Percentiles rank a stretch among this genome's conserved stretches.
Conservation (phyloP, 2,113 vertebrate genomes). For the Theropithecus gelada region DNA sequence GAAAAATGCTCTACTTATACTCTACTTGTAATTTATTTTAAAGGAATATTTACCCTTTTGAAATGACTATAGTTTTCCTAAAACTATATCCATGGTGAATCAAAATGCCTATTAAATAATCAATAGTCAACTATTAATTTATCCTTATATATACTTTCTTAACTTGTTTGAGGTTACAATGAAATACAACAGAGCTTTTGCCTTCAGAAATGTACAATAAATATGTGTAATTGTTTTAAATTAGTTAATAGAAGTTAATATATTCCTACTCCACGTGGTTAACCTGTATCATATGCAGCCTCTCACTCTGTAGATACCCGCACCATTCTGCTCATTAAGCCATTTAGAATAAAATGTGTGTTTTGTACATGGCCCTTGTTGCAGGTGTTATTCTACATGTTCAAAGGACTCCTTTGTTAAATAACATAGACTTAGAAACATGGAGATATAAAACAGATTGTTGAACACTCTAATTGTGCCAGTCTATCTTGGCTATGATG, state of each 20-base stretch:
- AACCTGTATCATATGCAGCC: background rate
- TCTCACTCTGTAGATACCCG: background rate
- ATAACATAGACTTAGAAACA: constrained; percentile 24
- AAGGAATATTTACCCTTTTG: background rate
- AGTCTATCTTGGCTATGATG: constrained; percentile 21
- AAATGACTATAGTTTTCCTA: background rate
- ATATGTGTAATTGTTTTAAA: background rate
- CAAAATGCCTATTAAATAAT: background rate
- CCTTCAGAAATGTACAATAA: background rate
- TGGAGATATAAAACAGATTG: constrained; percentile 50
- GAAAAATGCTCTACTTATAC: background rate
- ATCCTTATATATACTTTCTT: background rate
- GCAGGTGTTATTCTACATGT: background rate
- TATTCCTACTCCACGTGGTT: background rate
- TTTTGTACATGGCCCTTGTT: background rate
- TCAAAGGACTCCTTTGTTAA: constrained; percentile 24
- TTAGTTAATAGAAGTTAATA: background rate
- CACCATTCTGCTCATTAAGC: background rate
- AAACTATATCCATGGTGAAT: background rate
- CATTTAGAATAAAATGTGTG: background rate
- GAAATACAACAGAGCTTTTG: background rate
- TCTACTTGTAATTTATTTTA: background rate
- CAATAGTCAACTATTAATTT: background rate
- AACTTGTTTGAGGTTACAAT: background rate
- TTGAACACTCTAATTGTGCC: constrained; percentile 20